Evolutionary conservation across 2,113 vertebrate genomes (phyloP).

Genomic region (Tychaedon coryphoeus): DNA sequence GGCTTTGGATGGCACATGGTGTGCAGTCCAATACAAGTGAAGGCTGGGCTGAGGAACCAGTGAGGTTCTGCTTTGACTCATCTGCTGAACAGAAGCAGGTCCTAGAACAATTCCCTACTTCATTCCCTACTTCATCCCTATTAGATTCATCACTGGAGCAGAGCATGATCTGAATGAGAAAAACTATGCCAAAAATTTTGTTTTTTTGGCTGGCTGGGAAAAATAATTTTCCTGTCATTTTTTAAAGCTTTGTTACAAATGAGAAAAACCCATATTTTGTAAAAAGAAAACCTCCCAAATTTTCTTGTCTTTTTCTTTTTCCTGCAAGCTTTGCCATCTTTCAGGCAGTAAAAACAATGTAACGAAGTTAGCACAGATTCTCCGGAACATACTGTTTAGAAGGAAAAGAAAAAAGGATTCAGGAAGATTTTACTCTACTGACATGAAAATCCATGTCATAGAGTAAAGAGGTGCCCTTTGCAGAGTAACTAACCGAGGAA

Average conservation of each 20-base stretch:
- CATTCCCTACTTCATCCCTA: neutral
- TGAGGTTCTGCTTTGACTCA: neutral
- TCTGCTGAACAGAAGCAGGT: neutral
- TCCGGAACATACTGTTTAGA: neutral
- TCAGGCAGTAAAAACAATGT: neutral
- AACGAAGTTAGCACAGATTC: neutral
- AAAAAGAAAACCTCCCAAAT: neutral
- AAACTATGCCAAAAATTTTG: neutral
- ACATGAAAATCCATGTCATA: neutral
- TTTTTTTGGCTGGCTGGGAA: neutral
- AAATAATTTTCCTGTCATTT: neutral
- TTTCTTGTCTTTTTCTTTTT: neutral
- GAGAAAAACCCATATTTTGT: rapidly evolving
- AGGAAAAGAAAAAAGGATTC: neutral
- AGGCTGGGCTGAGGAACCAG: neutral
- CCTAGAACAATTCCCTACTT: neutral
- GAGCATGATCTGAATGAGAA: neutral
- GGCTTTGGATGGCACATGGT: neutral
- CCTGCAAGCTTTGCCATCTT: neutral
- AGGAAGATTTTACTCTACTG: neutral
- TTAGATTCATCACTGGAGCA: neutral
- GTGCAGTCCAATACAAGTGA: neutral
- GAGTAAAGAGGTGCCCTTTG: neutral
- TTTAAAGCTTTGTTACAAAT: neutral
- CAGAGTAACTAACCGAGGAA: neutral